Evolutionary conservation across 2,888 invertebrate genomes (phyloP).

Genomic region (Didymodactylos carnosus): DNA sequence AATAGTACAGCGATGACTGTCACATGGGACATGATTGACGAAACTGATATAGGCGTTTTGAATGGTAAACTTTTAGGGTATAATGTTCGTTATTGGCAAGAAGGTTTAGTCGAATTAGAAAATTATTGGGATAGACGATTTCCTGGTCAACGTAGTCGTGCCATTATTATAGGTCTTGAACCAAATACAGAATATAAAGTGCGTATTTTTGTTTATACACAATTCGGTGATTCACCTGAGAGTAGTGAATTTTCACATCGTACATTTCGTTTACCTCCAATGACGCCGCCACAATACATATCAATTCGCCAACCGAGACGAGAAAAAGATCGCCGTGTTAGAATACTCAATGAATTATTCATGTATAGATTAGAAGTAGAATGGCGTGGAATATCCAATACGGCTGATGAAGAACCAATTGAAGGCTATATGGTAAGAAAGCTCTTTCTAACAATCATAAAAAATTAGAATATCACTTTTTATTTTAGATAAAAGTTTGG

Average conservation of each 20-base stretch:
- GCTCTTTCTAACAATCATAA: neutral
- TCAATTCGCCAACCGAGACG: slow-evolving; percentile 3
- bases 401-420: slow-evolving; percentile 14
- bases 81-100: slow-evolving; percentile 12
- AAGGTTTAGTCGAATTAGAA: neutral
- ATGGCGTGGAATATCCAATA: slow-evolving; percentile 12
- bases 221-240: slow-evolving; percentile 9
- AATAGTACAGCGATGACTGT: slow-evolving; percentile 11
- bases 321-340: neutral
- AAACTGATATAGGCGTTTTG: slow-evolving; percentile 8
- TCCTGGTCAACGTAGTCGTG: slow-evolving; percentile 8
- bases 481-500: slow-evolving; percentile 11
- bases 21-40: slow-evolving; percentile 11
- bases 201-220: slow-evolving; percentile 11
- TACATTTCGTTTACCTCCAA: slow-evolving; percentile 13
- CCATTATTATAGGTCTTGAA: slow-evolving; percentile 11
- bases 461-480: neutral
- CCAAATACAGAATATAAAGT: slow-evolving; percentile 3
- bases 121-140: slow-evolving; percentile 14
- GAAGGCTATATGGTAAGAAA: slow-evolving; percentile 4
- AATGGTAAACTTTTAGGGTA: slow-evolving; percentile 10
- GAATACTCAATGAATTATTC: neutral
- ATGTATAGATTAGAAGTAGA: slow-evolving; percentile 3
- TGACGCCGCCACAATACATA: slow-evolving; percentile 5
- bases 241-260: slow-evolving; percentile 5